A percentile compares a stretch with the other conserved stretches of the same genome.
phyloP scores from a whole-genome alignment of 1,140 invertebrate species.

The Hycleus cichorii region DNA sequence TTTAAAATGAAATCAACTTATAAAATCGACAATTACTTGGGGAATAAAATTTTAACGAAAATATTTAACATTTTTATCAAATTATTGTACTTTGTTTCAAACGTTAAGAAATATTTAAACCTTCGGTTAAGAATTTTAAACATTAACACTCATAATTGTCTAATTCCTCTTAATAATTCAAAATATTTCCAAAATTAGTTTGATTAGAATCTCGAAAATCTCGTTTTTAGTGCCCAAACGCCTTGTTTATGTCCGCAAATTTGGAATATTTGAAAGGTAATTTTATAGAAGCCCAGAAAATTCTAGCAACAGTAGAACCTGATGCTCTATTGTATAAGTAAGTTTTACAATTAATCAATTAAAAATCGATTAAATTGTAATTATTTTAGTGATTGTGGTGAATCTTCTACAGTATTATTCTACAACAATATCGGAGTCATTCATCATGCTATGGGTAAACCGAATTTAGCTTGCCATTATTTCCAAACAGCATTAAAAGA shows the following conservation, averaged over 20 bases:
- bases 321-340: conserved; percentile 47
- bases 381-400: conserved; percentile 49
- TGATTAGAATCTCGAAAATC: neutral
- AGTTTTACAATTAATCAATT: conserved; percentile 13
- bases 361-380: neutral
- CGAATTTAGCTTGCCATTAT: conserved; percentile 77
- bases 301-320: conserved; percentile 51
- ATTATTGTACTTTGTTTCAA: no score
- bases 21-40: no score
- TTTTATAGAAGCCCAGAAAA: conserved; percentile 58
- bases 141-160: no score
- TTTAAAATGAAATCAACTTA: no score
- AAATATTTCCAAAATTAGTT: no score
- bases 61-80: no score
- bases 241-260: conserved; percentile 60
- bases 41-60: no score
- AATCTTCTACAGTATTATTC: conserved; percentile 62
- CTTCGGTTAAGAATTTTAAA: no score
- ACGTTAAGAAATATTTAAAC: no score
- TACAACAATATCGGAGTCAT: conserved; percentile 88
- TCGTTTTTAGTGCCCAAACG: conserved; percentile 49
- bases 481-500: conserved; percentile 77
- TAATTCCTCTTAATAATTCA: no score
- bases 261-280: conserved; percentile 64
- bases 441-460: conserved; percentile 79